phyloP scores from a whole-genome alignment of 2,888 invertebrate species.

The Phymatocera aterrima region DNA sequence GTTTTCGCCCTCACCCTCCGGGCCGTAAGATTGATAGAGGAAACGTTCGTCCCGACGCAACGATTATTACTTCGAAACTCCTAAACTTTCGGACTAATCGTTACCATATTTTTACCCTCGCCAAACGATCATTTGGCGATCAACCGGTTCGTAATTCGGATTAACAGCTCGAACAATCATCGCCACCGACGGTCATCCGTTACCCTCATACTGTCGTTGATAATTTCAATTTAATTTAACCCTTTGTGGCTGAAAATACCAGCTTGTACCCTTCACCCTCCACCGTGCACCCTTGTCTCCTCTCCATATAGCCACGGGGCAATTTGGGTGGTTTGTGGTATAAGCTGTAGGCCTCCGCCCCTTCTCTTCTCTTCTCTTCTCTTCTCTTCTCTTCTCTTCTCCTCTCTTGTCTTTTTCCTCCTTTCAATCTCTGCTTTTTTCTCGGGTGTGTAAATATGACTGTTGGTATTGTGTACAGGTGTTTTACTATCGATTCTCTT shows the following conservation, averaged over 20 bases:
- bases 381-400: neutral
- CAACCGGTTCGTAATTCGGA: slow-evolving; percentile 32
- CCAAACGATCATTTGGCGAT: neutral
- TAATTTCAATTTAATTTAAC: slow-evolving; percentile 33
- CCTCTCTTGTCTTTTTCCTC: neutral
- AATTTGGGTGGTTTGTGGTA: slow-evolving; percentile 21
- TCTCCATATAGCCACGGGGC: neutral
- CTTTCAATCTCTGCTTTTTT: neutral
- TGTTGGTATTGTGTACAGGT: neutral
- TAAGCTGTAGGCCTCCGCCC: slow-evolving; percentile 43
- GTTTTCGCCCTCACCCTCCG: neutral
- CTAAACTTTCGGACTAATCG: slow-evolving; percentile 9
- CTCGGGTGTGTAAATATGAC: neutral
- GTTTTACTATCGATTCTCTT: neutral
- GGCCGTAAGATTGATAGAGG: slow-evolving; percentile 10
- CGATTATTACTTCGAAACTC: neutral
- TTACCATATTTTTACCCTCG: neutral
- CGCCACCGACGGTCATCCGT: neutral
- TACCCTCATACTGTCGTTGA: slow-evolving; percentile 20
- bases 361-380: slow-evolving; percentile 33
- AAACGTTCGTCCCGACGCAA: neutral
- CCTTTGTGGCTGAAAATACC: slow-evolving; percentile 29
- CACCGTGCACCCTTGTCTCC: neutral
- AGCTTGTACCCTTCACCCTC: neutral
- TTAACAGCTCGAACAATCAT: slow-evolving; percentile 35